Base-by-base conservation (phyloP, 2,113 vertebrate genomes). In the Pelvicachromis taeniatus region DNA sequence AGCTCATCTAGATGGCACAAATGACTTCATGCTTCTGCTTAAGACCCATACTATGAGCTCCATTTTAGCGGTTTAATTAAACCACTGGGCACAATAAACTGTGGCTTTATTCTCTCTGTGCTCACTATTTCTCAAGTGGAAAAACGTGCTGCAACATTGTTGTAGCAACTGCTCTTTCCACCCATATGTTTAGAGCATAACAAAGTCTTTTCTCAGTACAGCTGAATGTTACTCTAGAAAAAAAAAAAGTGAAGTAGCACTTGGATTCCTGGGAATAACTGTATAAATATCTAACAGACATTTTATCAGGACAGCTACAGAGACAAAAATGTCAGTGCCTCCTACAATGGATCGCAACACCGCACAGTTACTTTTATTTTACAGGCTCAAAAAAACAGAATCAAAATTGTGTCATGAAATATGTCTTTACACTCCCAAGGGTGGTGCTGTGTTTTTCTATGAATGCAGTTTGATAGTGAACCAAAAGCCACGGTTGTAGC, bases 21-120 rank as follows among this genome's bases (percentile, higher is more conserved):
- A 89, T 82, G 40, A 81, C 56, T 42, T 42, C 42, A 65, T 77
- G 85, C 77, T 87, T 12, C 61, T 77, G 85, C 79, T 77, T 68
- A 48, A 55, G 50, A 78, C 50, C 48, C 16, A 10, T 8, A 5
- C 58, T 45, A 35, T 14, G 70, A 78, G 45, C 61, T 77, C 45
- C 56, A 58, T 77, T 86, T 88, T 21, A 86, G 87, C 73, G 52
- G 61, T 65, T 88, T 87, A 91, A 92, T 91, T 87, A 90, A 92
- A 85, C 59, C 77, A 33, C 75, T 63, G 58, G 78, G 68, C 11
- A 59, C 42, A 11, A 77, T 89, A 78, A 85, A 86, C 26, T 11
- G 16, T 23, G 16, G 38, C 23, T 81, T 86, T 65, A 77, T 78
- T 88, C 77, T 81, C 48, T 45, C 14, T 31, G 19, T 19, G 3